phyloP scores from a whole-genome alignment of 2,797 vertebrate species.

The Gila robusta region DNA sequence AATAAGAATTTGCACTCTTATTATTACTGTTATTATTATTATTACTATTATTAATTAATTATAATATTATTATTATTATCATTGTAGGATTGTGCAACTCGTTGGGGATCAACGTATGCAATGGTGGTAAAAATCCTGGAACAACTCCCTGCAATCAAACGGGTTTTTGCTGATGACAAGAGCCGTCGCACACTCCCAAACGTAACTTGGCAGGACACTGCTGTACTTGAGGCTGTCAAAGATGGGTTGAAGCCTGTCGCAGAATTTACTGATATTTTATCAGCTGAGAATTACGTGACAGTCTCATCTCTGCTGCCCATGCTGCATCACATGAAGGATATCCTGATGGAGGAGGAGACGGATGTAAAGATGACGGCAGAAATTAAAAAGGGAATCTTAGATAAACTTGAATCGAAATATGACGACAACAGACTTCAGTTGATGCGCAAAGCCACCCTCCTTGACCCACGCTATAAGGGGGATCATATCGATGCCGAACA shows the following conservation, averaged over 20 bases:
- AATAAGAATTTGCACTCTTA: neutral
- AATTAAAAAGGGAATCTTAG: neutral
- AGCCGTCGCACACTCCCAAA: neutral
- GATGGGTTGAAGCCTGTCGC: too few species aligned
- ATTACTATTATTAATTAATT: neutral
- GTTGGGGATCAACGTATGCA: neutral
- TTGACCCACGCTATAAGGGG: too few species aligned
- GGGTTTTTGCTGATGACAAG: neutral
- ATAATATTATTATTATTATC: neutral
- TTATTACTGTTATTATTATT: too few species aligned
- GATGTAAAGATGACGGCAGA: neutral
- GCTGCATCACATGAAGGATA: too few species aligned
- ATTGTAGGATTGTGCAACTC: slow-evolving; percentile 1
- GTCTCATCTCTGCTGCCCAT: too few species aligned
- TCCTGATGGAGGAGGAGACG: too few species aligned
- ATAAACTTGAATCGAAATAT: neutral
- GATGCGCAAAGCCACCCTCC: too few species aligned
- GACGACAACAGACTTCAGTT: neutral
- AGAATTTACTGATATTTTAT: too few species aligned
- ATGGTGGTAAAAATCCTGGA: neutral
- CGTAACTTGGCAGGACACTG: neutral
- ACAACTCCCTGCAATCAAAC: neutral
- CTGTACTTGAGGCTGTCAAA: neutral
- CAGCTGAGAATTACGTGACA: too few species aligned
- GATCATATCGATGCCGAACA: too few species aligned